Evolutionary conservation across 2,113 vertebrate species (phyloP).

Genomic region (Circaetus cinerascens): DNA sequence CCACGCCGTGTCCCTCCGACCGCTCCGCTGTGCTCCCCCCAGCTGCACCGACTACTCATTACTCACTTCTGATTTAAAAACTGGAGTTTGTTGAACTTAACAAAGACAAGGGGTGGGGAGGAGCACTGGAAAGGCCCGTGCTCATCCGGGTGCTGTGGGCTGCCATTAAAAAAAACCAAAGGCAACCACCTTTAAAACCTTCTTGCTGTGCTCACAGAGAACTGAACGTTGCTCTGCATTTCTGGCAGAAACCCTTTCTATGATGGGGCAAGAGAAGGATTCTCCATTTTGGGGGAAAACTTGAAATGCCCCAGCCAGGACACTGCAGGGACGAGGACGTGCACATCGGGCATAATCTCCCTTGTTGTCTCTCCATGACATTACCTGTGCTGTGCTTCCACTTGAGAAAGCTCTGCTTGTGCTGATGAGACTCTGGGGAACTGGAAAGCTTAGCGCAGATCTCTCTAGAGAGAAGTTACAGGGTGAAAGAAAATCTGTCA

Average conservation of each 20-base stretch:
- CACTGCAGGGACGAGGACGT: rapidly evolving
- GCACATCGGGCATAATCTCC: rapidly evolving
- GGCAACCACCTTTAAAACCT: too few relatives aligned
- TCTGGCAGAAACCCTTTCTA: not conserved
- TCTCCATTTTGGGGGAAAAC: not conserved
- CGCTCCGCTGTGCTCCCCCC: not conserved
- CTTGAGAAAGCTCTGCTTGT: not conserved
- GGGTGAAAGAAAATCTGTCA: not conserved
- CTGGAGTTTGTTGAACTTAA: not conserved
- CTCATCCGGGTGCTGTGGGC: not conserved
- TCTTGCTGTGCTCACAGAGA: not conserved
- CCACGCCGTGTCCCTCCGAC: rapidly evolving
- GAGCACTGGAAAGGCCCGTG: not conserved
- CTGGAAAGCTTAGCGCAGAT: not conserved
- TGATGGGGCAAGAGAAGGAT: not conserved
- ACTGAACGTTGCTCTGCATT: not conserved
- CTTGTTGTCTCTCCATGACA: rapidly evolving
- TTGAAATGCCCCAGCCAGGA: not conserved
- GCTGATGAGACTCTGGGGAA: rapidly evolving
- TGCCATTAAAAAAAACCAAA: not conserved
- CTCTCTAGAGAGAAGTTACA: not conserved
- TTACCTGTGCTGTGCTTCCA: not conserved
- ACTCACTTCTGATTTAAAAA: not conserved
- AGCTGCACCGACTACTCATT: not conserved
- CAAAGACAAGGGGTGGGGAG: not conserved